Conservation (phyloP, 2,797 vertebrate species). For the Epinephelus awoara region DNA sequence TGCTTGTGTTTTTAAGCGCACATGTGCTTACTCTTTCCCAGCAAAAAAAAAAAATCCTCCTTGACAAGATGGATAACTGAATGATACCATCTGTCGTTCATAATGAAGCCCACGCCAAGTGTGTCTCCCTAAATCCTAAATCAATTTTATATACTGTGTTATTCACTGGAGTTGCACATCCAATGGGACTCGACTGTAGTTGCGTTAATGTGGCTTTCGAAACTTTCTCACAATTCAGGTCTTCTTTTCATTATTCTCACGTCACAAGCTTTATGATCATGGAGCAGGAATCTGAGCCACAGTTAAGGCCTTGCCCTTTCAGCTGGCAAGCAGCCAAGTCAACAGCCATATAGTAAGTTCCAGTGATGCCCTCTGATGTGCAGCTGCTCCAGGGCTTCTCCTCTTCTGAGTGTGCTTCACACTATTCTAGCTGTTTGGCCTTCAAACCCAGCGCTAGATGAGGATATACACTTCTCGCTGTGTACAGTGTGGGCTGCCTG, state of each 20-base stretch:
- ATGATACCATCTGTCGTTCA: conserved; percentile 74
- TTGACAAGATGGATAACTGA: conserved; percentile 65
- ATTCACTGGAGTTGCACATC: conserved; percentile 30
- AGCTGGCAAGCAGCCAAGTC: conserved; percentile 19
- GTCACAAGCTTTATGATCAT: conserved; percentile 13
- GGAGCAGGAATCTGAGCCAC: conserved; percentile 9
- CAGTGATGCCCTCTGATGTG: conserved; percentile 36
- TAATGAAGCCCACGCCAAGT: conserved; percentile 45
- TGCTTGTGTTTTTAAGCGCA: conserved; percentile 4
- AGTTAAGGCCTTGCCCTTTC: conserved; percentile 37
- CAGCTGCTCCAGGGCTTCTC: conserved; percentile 8
- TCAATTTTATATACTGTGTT: conserved; percentile 30
- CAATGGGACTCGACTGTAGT: conserved; percentile 26
- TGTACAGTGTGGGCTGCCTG: neutral
- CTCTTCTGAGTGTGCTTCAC: conserved; percentile 19
- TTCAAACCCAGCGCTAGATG: neutral
- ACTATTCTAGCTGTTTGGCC: conserved; percentile 9
- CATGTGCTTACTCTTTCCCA: conserved; percentile 24
- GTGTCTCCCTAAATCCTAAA: conserved; percentile 42
- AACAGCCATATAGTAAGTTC: conserved; percentile 24
- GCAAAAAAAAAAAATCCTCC: conserved; percentile 36
- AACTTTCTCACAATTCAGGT: conserved; percentile 23
- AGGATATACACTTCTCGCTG: neutral
- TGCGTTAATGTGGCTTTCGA: conserved; percentile 28
- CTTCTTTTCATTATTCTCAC: conserved; percentile 19